phyloP scores from a whole-genome alignment of 2,888 invertebrate species.

The Trachelus stipa region DNA sequence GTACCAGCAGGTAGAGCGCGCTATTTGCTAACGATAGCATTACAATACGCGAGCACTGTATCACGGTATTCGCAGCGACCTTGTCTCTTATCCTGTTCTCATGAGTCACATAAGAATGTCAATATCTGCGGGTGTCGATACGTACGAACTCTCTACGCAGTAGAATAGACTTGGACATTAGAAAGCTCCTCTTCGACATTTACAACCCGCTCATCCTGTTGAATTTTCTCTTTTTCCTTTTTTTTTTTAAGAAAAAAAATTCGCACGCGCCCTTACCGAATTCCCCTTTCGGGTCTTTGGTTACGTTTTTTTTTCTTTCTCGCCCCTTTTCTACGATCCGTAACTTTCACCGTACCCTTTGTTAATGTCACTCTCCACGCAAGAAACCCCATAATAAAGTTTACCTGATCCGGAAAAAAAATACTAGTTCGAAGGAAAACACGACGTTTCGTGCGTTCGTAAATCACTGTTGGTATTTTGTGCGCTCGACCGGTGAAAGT shows the following conservation, averaged over 20 bases:
- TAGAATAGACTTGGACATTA: background rate
- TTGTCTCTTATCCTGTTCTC: background rate
- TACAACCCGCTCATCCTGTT: constrained; percentile 22
- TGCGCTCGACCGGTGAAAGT: constrained; percentile 51
- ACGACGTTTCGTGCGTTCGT: constrained; percentile 32
- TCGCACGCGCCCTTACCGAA: constrained; percentile 9
- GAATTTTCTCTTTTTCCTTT: constrained; percentile 18
- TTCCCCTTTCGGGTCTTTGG: background rate
- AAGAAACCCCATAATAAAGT: constrained; percentile 40
- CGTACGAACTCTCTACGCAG: background rate
- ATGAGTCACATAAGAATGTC: background rate
- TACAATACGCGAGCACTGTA: background rate
- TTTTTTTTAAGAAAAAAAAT: constrained; percentile 14
- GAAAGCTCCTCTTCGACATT: constrained; percentile 22
- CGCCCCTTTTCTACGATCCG: constrained; percentile 4
- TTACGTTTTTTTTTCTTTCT: constrained; percentile 16
- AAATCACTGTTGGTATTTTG: constrained; percentile 43
- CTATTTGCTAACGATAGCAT: background rate
- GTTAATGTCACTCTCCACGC: constrained; percentile 25
- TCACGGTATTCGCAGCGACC: background rate
- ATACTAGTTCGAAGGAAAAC: constrained; percentile 18
- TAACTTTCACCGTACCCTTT: constrained; percentile 37
- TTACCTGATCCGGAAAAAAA: constrained; percentile 42
- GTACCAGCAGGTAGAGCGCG: background rate
- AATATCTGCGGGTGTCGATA: background rate